Evolutionary conservation across 2,797 vertebrate genomes (phyloP), one percentile per base, ranked within the genome.

Genomic region (Eulemur rubriventer): DNA sequence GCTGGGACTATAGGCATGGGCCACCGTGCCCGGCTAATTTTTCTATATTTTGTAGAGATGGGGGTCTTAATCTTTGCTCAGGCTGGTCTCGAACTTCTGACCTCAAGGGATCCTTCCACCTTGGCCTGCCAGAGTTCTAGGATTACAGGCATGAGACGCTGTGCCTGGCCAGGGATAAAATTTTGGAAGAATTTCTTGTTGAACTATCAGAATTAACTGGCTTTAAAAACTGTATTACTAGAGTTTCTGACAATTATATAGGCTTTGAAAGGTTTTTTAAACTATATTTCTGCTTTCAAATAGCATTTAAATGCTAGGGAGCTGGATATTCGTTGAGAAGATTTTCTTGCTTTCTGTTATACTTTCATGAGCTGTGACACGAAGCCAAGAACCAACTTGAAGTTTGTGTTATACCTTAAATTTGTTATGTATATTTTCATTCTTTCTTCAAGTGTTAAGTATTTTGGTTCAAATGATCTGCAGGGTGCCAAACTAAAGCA

Each of bases 201-300:
- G 52, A 75, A 85, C 35, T 50, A 73, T 63, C 38, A 65, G 55
- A 86, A 70, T 73, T 35, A 59, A 14, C 52, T 86, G 46, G 10
- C 50, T 94, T 89, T 35, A 78, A 48, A 83, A 93, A n/a, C 22
- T 52, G 11, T 52, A 48, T 22, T 35, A 38, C 12, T 67, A 30
- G 35, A 72, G 48, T 57, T 88, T 46, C 26, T 41, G 52, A 28
- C 13, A 84, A 38, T 89, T 81, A 38, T 57, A 9, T 92, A 57
- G 85, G 38, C n/a, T 61, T 92, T 63, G 76, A 92, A 79, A 89
- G 22, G 48, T 76, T 41, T 95, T 90, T 94, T 24, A 48, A 79
- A 69, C 26, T 70, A 6, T 63, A 10, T 73, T 69, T 96, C 28
- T 82, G 6, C 46, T 83, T 88, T 90, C 12, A 52, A 13, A 41